Evolutionary conservation across 2,797 vertebrate species (phyloP), one percentile per base, ranked within the genome.

Genomic region (Cyclopterus lumpus): DNA sequence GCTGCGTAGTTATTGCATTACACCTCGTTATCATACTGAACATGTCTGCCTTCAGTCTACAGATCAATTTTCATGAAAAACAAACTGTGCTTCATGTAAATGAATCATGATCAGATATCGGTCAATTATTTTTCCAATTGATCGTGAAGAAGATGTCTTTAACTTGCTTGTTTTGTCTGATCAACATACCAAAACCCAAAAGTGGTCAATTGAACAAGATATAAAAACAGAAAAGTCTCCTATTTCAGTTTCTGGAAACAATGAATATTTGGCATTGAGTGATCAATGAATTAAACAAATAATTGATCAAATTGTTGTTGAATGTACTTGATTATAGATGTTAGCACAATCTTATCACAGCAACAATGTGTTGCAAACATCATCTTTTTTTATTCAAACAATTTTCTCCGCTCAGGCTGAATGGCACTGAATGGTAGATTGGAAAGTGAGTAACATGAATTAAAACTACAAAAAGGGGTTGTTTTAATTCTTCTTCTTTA

Each of bases 391-490:
- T 26, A 14, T 53, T 26, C 9, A 61, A 60, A n/a, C 11, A 5
- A 6, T 15, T 40, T 40, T 36, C 22, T 60, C 46, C 60, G 20
- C 71, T 32, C 11, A 48, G 44, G 61, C 36, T 58, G 66, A 51
- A 38, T 30, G 32, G 7, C 6, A 12, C 14, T 28, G 26, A 28
- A n/a, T n/a, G 46, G 48, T 42, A 38, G 42, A 44, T 44, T 44
- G 15, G 1, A 16, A 44, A 16, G 42, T 6, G n/a, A 81, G 26
- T 57, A 53, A 68, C 53, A 67, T 76, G 6, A 49, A 51, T 59
- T 26, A 1, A 34, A 55, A 54, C 22, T 5, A 12, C 40, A 38
- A 6, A 9, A 6, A 72, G 14, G 22, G 2, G 8, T n/a, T 20
- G 9, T 49, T 61, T 30, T 10, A 8, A 34, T 49, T 36, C 36